A percentile compares a stretch with the other conserved stretches of the same genome.
phyloP scores from a whole-genome alignment of 2,797 vertebrate genomes.

The Diceros bicornis region DNA sequence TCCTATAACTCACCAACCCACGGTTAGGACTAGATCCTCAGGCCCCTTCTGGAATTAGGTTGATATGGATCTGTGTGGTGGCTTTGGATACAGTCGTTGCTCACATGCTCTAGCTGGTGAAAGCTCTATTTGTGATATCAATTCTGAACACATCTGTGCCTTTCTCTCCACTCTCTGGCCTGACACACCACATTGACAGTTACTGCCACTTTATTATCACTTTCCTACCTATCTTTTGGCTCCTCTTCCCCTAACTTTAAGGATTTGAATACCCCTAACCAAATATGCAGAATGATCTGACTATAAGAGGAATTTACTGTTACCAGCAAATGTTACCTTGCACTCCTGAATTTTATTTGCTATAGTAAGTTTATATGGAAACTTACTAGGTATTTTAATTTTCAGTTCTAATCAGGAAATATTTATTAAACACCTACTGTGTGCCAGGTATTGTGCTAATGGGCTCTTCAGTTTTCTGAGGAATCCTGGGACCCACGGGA shows the following conservation, averaged over 20 bases:
- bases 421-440: background rate
- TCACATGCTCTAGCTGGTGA: background rate
- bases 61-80: background rate
- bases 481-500: background rate
- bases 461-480: background rate
- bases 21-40: background rate
- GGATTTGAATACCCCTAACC: background rate
- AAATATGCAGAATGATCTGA: constrained; percentile 23
- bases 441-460: background rate
- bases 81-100: background rate
- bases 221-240: constrained; percentile 32
- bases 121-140: background rate
- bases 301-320: constrained; percentile 26
- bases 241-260: constrained; percentile 13
- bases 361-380: constrained; percentile 6
- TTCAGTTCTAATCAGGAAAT: constrained; percentile 48
- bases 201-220: background rate
- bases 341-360: constrained; percentile 43
- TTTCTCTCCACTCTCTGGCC: background rate
- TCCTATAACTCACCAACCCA: constrained; percentile 45
- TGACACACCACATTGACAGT: background rate
- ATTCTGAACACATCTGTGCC: background rate
- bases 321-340: constrained; percentile 18
- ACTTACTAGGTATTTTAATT: constrained; percentile 50
- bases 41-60: background rate